A percentile compares a stretch with the other conserved stretches of the same genome.
These are phyloP conservation scores for Tapirus terrestris DNA, from an alignment of 2,113 vertebrate genomes.

Conservation along the genomic window DNA sequence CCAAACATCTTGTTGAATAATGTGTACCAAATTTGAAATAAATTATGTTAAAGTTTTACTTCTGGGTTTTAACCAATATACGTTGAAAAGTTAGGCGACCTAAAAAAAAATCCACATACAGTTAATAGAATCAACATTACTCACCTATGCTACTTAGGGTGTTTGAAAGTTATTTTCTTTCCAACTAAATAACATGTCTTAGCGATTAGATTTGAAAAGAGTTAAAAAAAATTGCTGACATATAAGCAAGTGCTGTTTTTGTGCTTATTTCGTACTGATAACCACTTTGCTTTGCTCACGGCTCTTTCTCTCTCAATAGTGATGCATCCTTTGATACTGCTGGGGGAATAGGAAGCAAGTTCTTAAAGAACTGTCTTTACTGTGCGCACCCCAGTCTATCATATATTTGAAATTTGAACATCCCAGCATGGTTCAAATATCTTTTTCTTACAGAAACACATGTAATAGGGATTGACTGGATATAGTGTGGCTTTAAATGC, in stretches of 20 bases:
- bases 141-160: neutral
- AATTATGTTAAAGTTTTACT: neutral
- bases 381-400: neutral
- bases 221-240: neutral
- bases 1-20: neutral
- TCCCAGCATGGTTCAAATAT: neutral
- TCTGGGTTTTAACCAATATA: slow-evolving; percentile 6
- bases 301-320: neutral
- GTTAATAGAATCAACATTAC: neutral
- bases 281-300: neutral
- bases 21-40: neutral
- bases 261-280: neutral
- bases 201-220: neutral
- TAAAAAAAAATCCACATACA: neutral
- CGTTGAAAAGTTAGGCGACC: neutral
- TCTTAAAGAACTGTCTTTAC: neutral
- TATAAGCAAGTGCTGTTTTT: neutral
- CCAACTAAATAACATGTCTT: neutral
- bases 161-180: slow-evolving; percentile 14
- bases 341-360: neutral
- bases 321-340: neutral
- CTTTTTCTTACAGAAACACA: neutral
- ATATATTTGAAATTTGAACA: neutral
- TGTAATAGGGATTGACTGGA: neutral
- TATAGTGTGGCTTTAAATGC: neutral